Base-by-base conservation (phyloP, 2,888 invertebrate species). In the Drepana falcataria region DNA sequence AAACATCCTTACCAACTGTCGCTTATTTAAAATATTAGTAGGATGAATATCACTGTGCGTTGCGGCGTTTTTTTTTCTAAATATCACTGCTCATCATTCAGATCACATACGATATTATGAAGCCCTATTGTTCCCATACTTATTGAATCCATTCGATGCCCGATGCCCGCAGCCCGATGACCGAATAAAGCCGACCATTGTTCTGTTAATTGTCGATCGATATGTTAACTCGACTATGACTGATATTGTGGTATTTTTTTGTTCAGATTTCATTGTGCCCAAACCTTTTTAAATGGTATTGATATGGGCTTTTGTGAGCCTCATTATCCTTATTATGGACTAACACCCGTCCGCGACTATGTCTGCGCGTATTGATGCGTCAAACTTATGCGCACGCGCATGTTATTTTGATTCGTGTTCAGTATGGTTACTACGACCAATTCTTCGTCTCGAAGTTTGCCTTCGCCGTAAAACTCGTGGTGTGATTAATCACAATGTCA, bases 161-260 rank as follows among this genome's bases (percentile, higher is more conserved):
- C 21, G 21, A 21, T 21, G 73, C 69, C 64, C 64, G 65, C 57
- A 63, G 69, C 64, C 71, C 70, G 59, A 52, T 52, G 63, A 55
- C 60, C 66, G 63, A 63, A 58, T 62, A 66, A 66, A 60, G 54
- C 58, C 48, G 53, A 48, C 77, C 60, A 81, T 85, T 85, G 84
- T 83, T 59, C 68, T 64, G 64, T 59, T 78, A 79, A 82, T 79
- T 75, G 79, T 65, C 67, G 69, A 77, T 83, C 75, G 81, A 82
- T 83, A 73, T 75, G 75, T 75, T 71, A 72, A 72, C 66, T 77
- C 75, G 73, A 71, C 78, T 76, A 74, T 77, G 75, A 69, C 69
- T 65, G 67, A 54, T 53, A 59, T 64, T 65, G 61, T 60, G 48
- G 48, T 48, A 48, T 58, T 59, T 63, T 60, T 62, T 57, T 63